These are phyloP conservation scores for Vanessa atalanta DNA, from an alignment of 1,140 invertebrate species.

Conservation along the genomic window DNA sequence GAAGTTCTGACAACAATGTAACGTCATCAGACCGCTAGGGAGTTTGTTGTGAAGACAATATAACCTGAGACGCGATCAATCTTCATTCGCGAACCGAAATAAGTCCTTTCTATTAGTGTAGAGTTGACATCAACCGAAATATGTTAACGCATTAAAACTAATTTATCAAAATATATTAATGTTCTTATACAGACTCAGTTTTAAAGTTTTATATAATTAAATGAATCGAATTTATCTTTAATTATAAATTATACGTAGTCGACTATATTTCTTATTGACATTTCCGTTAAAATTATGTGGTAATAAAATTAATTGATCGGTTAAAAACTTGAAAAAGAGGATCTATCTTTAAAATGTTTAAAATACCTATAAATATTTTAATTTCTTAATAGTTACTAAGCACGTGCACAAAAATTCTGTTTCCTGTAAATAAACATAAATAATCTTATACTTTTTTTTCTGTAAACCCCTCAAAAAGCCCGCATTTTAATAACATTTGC, in stretches of 20 bases:
- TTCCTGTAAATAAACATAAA: conserved; percentile 1
- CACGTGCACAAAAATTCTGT: background rate
- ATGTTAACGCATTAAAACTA: background rate
- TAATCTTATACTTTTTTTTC: conserved; percentile 21
- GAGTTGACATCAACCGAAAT: conserved; percentile 25
- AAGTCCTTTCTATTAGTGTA: conserved; percentile 41
- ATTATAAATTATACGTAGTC: conserved; percentile 1
- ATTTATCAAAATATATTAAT: background rate
- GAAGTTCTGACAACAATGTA: conserved; percentile 55
- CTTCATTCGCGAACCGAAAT: conserved; percentile 65
- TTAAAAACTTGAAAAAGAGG: background rate
- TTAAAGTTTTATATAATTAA: background rate
- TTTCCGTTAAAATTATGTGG: background rate
- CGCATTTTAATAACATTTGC: conserved; percentile 24
- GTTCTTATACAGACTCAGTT: background rate
- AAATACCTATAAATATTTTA: background rate
- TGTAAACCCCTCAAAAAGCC: conserved; percentile 23
- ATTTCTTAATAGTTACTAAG: conserved; percentile 3
- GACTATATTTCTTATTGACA: background rate
- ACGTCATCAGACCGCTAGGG: conserved; percentile 37
- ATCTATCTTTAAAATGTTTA: background rate
- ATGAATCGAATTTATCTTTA: background rate
- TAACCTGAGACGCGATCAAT: conserved; percentile 68
- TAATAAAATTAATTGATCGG: conserved; percentile 4
- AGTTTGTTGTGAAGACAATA: conserved; percentile 62